A percentile compares a stretch with the other conserved stretches of the same genome.
Evolutionary conservation across 2,113 vertebrate species (phyloP).

Genomic region (Brevimyrus niger): DNA sequence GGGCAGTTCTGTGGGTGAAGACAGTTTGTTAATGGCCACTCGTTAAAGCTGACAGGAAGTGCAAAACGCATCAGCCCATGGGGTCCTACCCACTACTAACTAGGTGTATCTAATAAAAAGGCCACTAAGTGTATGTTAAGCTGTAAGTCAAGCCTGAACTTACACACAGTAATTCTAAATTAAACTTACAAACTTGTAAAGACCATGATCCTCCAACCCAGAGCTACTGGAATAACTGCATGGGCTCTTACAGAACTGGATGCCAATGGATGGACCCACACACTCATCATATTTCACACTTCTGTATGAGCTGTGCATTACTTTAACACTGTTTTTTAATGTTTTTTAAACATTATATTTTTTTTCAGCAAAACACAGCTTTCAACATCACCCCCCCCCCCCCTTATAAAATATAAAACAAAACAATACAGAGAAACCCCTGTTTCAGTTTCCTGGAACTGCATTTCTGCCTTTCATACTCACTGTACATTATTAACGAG

Average conservation of each 20-base stretch:
- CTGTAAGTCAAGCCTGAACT: background rate
- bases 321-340: slow-evolving; percentile 1
- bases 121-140: background rate
- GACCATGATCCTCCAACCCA: background rate
- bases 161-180: background rate
- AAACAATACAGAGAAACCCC: background rate
- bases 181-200: background rate
- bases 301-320: background rate
- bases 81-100: background rate
- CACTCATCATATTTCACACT: background rate
- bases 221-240: background rate
- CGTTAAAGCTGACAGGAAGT: background rate
- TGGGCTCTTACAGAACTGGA: background rate
- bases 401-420: background rate
- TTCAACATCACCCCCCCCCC: background rate
- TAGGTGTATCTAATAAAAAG: background rate
- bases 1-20: background rate
- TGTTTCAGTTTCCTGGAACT: background rate
- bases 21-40: background rate
- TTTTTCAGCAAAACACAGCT: background rate
- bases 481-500: background rate
- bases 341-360: background rate
- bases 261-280: background rate
- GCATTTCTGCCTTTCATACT: background rate
- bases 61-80: background rate